phyloP scores from a whole-genome alignment of 2,113 vertebrate species.

The Erpornis zantholeuca region DNA sequence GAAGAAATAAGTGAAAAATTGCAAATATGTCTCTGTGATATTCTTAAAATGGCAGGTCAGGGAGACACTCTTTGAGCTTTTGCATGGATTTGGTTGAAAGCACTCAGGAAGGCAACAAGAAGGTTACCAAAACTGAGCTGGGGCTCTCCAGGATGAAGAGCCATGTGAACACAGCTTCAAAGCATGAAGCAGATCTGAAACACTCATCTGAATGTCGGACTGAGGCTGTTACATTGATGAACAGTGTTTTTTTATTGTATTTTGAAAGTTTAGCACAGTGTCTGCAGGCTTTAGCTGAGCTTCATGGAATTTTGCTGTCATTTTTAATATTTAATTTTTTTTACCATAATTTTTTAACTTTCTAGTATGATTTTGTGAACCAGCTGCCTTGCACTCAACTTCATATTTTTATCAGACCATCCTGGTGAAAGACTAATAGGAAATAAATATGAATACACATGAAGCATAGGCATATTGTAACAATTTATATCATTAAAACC shows the following conservation, averaged over 20 bases:
- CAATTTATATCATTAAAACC: neutral
- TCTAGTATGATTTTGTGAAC: neutral
- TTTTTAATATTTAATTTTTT: neutral
- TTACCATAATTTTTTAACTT: neutral
- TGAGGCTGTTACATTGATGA: neutral
- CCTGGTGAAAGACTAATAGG: neutral
- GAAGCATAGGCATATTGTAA: neutral
- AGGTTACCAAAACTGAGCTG: neutral
- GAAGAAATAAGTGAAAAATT: neutral
- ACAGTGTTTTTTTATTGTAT: neutral
- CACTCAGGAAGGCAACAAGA: neutral
- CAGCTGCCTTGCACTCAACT: neutral
- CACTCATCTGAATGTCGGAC: rapidly evolving
- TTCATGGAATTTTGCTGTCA: neutral
- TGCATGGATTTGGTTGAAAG: neutral
- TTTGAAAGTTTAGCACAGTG: neutral
- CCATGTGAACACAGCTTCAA: neutral
- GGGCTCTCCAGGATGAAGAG: neutral
- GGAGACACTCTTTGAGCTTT: neutral
- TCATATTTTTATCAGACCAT: neutral
- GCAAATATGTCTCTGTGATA: neutral
- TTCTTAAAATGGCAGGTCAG: neutral
- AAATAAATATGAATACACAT: neutral
- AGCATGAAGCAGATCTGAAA: neutral
- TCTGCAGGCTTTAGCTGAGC: neutral